Conservation (phyloP, 2,797 vertebrate species). For the Falco columbarius region DNA sequence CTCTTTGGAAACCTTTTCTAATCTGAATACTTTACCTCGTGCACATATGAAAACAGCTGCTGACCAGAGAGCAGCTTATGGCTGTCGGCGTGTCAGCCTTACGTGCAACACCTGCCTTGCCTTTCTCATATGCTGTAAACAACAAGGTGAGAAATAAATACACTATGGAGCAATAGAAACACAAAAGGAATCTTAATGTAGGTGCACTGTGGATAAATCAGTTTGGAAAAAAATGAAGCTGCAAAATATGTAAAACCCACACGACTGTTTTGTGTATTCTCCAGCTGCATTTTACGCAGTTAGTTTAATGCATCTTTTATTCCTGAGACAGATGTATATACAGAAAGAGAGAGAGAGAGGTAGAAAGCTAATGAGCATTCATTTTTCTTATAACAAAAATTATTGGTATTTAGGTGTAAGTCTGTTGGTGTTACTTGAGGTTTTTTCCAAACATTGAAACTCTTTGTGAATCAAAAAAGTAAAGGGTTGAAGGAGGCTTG, state of each 20-base stretch:
- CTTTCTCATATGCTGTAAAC: slow-evolving; percentile 31
- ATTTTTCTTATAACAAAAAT: not conserved
- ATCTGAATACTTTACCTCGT: not conserved
- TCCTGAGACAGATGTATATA: not conserved
- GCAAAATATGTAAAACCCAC: not conserved
- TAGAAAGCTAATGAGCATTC: not conserved
- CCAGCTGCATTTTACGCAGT: not conserved
- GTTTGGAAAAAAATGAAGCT: not conserved
- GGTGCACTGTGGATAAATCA: not conserved
- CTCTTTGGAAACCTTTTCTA: slow-evolving; percentile 16
- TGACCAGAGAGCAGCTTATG: slow-evolving; percentile 35
- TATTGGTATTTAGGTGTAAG: not conserved
- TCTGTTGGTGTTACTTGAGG: not conserved
- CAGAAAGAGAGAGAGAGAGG: not conserved
- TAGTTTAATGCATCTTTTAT: not conserved
- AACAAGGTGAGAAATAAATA: slow-evolving; percentile 39
- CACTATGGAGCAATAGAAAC: not conserved
- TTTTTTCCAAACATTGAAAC: not conserved
- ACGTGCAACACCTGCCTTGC: slow-evolving; percentile 9
- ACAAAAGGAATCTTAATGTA: not conserved
- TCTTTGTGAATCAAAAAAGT: not conserved
- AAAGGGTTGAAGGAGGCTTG: not conserved
- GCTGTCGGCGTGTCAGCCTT: slow-evolving; percentile 50
- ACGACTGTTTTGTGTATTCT: not conserved
- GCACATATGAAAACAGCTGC: slow-evolving; percentile 24